Percentiles rank a stretch among this genome's conserved stretches.
phyloP scores from a whole-genome alignment of 2,888 invertebrate genomes.

The Acrobasis repandana region DNA sequence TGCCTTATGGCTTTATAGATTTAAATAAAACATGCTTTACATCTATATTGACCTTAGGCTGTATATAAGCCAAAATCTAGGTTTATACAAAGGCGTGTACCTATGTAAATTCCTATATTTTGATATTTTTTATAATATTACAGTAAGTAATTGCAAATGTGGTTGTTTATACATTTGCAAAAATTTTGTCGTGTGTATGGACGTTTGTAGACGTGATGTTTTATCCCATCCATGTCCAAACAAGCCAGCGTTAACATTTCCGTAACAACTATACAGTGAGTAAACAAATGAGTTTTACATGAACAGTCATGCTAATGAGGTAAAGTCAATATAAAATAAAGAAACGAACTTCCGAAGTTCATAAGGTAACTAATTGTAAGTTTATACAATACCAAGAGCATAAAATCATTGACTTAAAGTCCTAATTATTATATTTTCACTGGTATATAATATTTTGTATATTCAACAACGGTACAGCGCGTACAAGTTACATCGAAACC shows the following conservation, averaged over 20 bases:
- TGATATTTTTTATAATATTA: no score
- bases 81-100: no score
- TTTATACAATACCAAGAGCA: slow-evolving; percentile 63
- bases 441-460: slow-evolving; percentile 66
- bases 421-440: slow-evolving; percentile 68
- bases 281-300: slow-evolving; percentile 59
- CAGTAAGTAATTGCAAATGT: no score
- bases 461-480: slow-evolving; percentile 60
- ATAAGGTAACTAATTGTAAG: slow-evolving; percentile 78
- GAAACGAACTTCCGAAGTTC: slow-evolving; percentile 79
- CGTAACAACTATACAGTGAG: slow-evolving; percentile 43
- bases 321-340: slow-evolving; percentile 59
- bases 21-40: no score
- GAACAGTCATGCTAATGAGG: slow-evolving; percentile 75
- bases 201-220: no score
- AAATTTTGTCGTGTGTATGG: no score
- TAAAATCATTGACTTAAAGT: slow-evolving; percentile 75
- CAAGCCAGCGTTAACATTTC: slow-evolving; percentile 26
- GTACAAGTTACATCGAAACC: slow-evolving; percentile 37
- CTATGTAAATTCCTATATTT: no score
- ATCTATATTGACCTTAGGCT: no score
- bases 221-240: slow-evolving; percentile 10
- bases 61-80: no score
- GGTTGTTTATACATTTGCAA: no score
- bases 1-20: no score